These are phyloP conservation scores for Montipora efflorescens DNA, from an alignment of 64 coral and sea anemone genomes.

Conservation along the genomic window DNA sequence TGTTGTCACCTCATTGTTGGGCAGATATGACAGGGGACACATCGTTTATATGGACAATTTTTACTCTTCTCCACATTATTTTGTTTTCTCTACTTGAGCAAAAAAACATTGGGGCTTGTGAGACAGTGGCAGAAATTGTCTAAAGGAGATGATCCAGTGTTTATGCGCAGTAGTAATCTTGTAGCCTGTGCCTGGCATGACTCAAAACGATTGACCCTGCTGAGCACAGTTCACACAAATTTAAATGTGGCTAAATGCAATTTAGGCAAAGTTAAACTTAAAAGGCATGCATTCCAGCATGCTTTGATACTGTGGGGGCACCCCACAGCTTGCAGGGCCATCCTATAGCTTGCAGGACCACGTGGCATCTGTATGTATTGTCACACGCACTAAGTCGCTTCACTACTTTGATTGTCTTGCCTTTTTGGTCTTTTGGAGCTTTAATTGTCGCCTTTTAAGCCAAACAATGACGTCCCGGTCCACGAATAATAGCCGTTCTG, in stretches of 20 bases:
- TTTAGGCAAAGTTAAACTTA: too few relatives aligned
- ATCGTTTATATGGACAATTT: slow-evolving; percentile 81
- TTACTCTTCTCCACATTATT: slow-evolving; percentile 51
- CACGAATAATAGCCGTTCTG: too few relatives aligned
- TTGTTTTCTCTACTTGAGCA: slow-evolving; percentile 68
- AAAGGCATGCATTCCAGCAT: too few relatives aligned
- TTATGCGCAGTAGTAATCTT: slow-evolving; percentile 52
- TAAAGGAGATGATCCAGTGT: slow-evolving; percentile 73
- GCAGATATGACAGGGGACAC: slow-evolving; percentile 72
- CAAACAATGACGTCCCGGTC: too few relatives aligned
- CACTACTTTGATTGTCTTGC: too few relatives aligned
- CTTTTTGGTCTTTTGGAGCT: too few relatives aligned
- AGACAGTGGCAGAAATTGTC: slow-evolving; percentile 35
- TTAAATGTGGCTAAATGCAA: slow-evolving; percentile 14
- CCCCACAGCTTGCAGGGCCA: too few relatives aligned
- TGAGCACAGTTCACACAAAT: slow-evolving; percentile 70
- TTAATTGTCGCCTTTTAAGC: too few relatives aligned
- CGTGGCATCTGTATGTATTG: too few relatives aligned
- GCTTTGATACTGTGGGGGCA: too few relatives aligned
- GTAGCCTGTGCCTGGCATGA: slow-evolving; percentile 84
- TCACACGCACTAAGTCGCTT: too few relatives aligned
- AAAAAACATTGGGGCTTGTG: slow-evolving; percentile 69
- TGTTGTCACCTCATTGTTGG: slow-evolving; percentile 56
- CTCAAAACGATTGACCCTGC: slow-evolving; percentile 56
- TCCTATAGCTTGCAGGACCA: too few relatives aligned